Base-by-base conservation (phyloP, 2,113 vertebrate genomes). In the Gymnarchus niloticus region DNA sequence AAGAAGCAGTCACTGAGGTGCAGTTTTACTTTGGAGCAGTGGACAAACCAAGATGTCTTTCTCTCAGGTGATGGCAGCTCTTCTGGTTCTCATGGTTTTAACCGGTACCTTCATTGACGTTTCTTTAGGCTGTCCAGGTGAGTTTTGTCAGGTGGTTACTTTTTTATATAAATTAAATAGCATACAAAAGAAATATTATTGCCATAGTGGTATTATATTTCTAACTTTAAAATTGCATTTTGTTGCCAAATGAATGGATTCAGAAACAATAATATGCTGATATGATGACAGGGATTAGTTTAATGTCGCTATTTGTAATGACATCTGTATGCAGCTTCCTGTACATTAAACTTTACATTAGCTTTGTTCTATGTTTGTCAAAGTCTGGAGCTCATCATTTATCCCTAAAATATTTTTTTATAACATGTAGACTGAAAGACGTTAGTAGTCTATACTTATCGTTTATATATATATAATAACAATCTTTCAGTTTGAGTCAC, bases 1-100 rank as follows among this genome's bases (percentile, higher is more conserved):
- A 17, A 85, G 33, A 77, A 33, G 28, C 41, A 77, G 28, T 52
- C 6, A 17, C 48, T 6, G 65, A 77, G 49, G 33, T 56, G 17
- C 33, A 54, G 61, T 85, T 85, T 85, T 33, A 85, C 21, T 85
- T 85, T 21, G 51, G 51, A 44, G 28, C 6, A 23, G 25, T 28
- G 28, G 48, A 21, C 25, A 48, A 85, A 52, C 14, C 33, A 77
- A 41, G 33, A 85, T 85, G 84, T 8, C 76, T 49, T 17, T 33
- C 84, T 41, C 28, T 28, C 65, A 61, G 48, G 1, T 77, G 12
- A 25, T 17, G 10, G 61, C 51, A 3, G 7, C n/a, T 28, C 9
- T 56, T 44, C 84, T 85, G 61, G 19, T 49, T 9, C 51, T 54
- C 46, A 7, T 6, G 23, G 19, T 37, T 37, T n/a, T n/a, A 8